Evolutionary conservation across 30 jellyfish, hydroid and myxozoan genomes (phyloP), one percentile per base, ranked within the genome.

Genomic region (Calvadosia cruxmelitensis): DNA sequence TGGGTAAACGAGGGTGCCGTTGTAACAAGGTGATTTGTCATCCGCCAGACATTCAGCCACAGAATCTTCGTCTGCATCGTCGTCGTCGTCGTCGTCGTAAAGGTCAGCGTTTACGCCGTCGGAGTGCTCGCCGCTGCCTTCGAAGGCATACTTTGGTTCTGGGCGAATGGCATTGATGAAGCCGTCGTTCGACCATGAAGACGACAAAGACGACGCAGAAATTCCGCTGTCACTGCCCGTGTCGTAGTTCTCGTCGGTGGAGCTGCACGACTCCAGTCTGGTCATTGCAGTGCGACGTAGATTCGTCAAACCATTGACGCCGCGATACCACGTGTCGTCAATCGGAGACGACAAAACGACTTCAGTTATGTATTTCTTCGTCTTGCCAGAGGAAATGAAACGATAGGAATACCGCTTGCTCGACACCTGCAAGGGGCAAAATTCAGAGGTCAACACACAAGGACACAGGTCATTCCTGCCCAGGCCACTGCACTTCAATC

Each of bases 361-460:
- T 25, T 30, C 68, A n/a, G 84, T 36, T 1, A 81, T 48, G 32
- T 81, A 81, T 33, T 74, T 73, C 63, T 57, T 63, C 5, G 93
- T 81, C 67, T 73, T 66, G 50, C 84, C 48, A 15, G 93, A 81
- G 57, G 64, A 49, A 24, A 81, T 81, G 57, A 81, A 81, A 27
- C 89, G 36, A 79, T 81, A 81, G 27, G 93, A 50, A 34, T 81
- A 81, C 7, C 93, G 53, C 34, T 68, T 31, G 27, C 91, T 85
- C 3, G 83, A 42, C 2, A 81, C 93, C 93, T 81, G 84, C 63
- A 63, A 52, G n/a, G n/a, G n/a, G n/a, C n/a, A n/a, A n/a, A n/a
- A n/a, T n/a, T n/a, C n/a, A n/a, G n/a, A n/a, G n/a, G n/a, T n/a
- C n/a, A n/a, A n/a, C n/a, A n/a, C n/a, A n/a, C n/a, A n/a, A n/a